Conservation (phyloP, 2,888 invertebrate species). For the Pristionchus mayeri region DNA sequence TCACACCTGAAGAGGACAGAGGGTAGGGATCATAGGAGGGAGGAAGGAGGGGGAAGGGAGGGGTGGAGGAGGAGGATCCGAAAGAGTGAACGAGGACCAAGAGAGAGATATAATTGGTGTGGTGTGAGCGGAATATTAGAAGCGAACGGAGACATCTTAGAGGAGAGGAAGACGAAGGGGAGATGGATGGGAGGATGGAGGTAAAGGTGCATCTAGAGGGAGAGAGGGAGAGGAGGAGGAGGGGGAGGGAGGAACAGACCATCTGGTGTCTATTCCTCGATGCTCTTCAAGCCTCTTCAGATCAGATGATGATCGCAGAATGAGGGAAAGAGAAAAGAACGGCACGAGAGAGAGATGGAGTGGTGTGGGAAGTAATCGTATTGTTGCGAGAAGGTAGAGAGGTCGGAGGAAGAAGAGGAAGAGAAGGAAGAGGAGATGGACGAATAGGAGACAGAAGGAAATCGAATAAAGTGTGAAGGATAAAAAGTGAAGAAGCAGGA, state of each 20-base stretch:
- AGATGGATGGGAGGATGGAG: conserved; percentile 4
- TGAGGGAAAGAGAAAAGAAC: neutral
- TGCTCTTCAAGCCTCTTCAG: conserved; percentile 9
- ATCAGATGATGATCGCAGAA: neutral
- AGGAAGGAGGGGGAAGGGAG: neutral
- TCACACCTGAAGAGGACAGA: conserved; percentile 38
- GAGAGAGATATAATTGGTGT: neutral
- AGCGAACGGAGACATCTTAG: conserved; percentile 16
- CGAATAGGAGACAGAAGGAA: neutral
- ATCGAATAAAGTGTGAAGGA: conserved; percentile 23
- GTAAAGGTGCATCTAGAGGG: conserved; percentile 1
- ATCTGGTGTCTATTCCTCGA: conserved; percentile 6
- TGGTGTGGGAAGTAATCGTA: conserved; percentile 8
- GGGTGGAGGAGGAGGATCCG: neutral
- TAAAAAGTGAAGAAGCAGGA: conserved; percentile 18
- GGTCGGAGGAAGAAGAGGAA: neutral
- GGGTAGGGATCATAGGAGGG: conserved; percentile 14
- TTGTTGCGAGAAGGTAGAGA: neutral
- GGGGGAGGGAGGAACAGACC: neutral
- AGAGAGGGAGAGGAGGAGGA: neutral
- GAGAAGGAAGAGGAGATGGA: neutral
- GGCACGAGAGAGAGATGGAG: neutral
- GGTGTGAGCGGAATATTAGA: conserved; percentile 26
- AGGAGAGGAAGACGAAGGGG: conserved; percentile 27
- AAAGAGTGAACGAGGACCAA: neutral